Conservation (phyloP, 2,888 invertebrate genomes). For the Ditula angustiorana region DNA sequence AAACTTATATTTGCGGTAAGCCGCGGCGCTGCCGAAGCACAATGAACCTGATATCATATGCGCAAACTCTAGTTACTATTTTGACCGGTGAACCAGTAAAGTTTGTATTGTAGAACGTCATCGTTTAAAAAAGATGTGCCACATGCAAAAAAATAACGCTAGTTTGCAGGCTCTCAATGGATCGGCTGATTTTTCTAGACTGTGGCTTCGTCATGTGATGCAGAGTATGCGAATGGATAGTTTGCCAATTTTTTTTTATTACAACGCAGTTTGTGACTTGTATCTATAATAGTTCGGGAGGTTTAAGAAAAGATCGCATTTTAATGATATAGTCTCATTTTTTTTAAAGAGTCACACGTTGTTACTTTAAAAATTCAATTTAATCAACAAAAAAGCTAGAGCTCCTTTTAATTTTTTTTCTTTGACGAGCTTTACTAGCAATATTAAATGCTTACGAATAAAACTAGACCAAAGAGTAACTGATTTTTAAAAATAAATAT, state of each 20-base stretch:
- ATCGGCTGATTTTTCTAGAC: constrained; percentile 43
- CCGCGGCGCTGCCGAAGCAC: not conserved
- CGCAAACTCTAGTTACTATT: not conserved
- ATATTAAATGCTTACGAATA: no score
- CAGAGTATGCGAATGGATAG: not conserved
- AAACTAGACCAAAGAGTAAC: no score
- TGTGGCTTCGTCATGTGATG: constrained; percentile 44
- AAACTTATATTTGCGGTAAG: not conserved
- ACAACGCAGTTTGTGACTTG: not conserved
- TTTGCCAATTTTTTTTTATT: constrained; percentile 25
- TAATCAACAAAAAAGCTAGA: no score
- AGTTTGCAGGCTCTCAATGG: constrained; percentile 28
- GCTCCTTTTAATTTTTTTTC: no score
- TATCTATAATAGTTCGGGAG: no score
- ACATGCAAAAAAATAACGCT: constrained; percentile 49
- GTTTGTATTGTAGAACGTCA: constrained; percentile 48
- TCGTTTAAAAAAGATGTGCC: constrained; percentile 51
- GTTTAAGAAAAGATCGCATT: no score
- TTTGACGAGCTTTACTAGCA: no score
- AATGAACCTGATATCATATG: not conserved
- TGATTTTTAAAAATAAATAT: no score
- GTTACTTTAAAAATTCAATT: no score
- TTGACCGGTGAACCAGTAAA: not conserved
- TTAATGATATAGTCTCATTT: no score
- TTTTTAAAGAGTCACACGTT: no score